These are phyloP conservation scores for Paelopatides confundens DNA, from an alignment of 53 echinoderm and acorn worm genomes.

Conservation along the genomic window DNA sequence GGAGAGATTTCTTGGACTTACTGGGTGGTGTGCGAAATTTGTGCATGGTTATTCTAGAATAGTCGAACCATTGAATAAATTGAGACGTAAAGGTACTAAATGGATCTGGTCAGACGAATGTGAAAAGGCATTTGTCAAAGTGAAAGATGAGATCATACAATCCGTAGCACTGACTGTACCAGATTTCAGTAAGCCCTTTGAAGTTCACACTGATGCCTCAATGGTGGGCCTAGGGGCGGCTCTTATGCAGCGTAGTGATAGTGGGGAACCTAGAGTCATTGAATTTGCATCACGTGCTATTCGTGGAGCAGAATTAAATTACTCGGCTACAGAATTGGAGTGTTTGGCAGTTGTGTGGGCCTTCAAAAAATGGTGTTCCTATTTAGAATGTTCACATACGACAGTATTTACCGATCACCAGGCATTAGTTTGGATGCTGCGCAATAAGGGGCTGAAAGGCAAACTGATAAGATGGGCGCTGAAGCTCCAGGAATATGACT, in stretches of 20 bases:
- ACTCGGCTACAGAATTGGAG: conserved; percentile 43
- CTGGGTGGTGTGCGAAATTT: conserved; percentile 56
- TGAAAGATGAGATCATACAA: conserved; percentile 21
- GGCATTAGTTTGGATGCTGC: no score
- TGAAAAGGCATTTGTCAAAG: conserved; percentile 9
- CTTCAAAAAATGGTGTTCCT: conserved; percentile 53
- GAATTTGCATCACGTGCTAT: conserved; percentile 51
- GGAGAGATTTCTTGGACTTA: conserved; percentile 46
- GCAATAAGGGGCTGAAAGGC: no score
- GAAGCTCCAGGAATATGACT: no score
- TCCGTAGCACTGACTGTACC: conserved; percentile 54
- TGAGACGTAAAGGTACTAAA: conserved; percentile 17
- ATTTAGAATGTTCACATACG: conserved; percentile 43
- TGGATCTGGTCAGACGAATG: conserved; percentile 52
- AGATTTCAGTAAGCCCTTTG: conserved; percentile 27
- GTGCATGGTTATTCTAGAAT: conserved; percentile 6
- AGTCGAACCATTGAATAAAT: conserved; percentile 31
- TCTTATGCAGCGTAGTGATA: conserved; percentile 10
- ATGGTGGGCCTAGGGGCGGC: conserved; percentile 48
- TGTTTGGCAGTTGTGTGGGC: conserved; percentile 61
- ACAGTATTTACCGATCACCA: conserved; percentile 43
- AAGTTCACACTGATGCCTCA: conserved; percentile 61
- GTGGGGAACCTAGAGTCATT: conserved; percentile 34
- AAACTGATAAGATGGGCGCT: no score
- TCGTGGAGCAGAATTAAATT: conserved; percentile 41